phyloP scores from a whole-genome alignment of 2,113 vertebrate species.

The Asarcornis scutulata region DNA sequence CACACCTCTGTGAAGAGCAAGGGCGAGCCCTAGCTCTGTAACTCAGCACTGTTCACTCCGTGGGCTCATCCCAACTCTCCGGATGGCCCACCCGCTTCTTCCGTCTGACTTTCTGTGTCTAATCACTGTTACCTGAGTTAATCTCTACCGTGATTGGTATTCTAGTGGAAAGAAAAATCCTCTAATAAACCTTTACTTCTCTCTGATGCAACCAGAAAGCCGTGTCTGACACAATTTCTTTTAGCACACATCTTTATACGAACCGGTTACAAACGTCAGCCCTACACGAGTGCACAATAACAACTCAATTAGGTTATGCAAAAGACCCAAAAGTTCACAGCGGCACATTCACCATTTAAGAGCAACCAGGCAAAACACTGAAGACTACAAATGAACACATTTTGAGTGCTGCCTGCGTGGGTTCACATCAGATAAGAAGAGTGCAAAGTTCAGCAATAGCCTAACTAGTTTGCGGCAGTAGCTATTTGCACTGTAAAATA shows the following conservation, averaged over 20 bases:
- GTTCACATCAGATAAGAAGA: no score
- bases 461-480: neutral
- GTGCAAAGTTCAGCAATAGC: neutral
- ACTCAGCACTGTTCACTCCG: neutral
- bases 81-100: neutral
- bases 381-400: neutral
- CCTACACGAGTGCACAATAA: neutral
- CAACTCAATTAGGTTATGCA: accelerated
- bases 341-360: neutral
- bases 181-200: conserved; percentile 65
- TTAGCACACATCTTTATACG: neutral
- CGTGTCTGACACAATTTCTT: neutral
- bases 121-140: neutral
- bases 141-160: neutral
- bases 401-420: neutral
- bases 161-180: neutral
- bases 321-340: neutral
- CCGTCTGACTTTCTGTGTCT: neutral
- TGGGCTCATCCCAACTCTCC: neutral
- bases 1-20: neutral
- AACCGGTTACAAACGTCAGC: neutral
- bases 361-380: neutral
- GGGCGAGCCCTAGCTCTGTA: neutral
- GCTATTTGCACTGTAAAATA: neutral
- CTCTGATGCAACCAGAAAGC: conserved; percentile 29